Conservation (phyloP, 2,797 vertebrate species). For the Danio tinwini region DNA sequence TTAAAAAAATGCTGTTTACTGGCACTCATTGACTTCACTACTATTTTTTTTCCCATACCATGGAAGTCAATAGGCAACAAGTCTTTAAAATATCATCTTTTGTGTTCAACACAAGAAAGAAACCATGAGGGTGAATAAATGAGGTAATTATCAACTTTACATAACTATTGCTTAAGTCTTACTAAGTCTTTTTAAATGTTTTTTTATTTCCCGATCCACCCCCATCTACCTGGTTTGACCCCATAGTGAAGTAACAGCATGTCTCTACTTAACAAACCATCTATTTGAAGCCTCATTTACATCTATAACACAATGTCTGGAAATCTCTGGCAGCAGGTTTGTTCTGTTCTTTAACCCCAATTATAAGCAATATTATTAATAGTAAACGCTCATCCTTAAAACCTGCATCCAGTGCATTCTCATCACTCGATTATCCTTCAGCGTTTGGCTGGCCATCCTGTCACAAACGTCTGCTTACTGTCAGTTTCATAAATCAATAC, state of each 20-base stretch:
- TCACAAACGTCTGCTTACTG: constrained; percentile 42
- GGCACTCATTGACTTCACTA: too few relatives aligned
- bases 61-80: too few relatives aligned
- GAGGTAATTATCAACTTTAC: too few relatives aligned
- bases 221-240: too few relatives aligned
- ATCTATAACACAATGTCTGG: background rate
- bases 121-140: too few relatives aligned
- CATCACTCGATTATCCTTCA: background rate
- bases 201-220: too few relatives aligned
- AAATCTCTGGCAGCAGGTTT: background rate
- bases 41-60: too few relatives aligned
- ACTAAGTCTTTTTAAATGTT: too few relatives aligned
- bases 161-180: too few relatives aligned
- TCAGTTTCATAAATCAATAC: constrained; percentile 53
- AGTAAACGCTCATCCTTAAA: background rate
- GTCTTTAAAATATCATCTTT: too few relatives aligned
- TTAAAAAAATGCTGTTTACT: too few relatives aligned
- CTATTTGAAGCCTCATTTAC: background rate
- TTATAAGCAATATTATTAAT: constrained; percentile 10
- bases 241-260: background rate
- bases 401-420: background rate
- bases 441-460: background rate
- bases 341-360: background rate
- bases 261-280: background rate
- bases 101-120: too few relatives aligned